phyloP scores from a whole-genome alignment of 1,140 invertebrate genomes.

The Drosophila sp. region DNA sequence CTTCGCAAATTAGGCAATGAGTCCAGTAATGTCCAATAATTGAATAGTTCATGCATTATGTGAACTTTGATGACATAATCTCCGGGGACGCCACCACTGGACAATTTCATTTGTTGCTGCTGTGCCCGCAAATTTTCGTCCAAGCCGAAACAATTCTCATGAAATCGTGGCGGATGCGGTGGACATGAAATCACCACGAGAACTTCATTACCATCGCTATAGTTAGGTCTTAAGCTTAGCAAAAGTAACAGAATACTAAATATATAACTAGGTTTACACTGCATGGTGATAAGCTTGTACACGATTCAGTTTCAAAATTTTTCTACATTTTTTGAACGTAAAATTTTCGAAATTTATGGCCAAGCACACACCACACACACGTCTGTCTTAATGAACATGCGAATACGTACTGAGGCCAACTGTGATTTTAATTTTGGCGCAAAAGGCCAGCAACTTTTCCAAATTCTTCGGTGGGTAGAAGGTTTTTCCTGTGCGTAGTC shows the following conservation, averaged over 20 bases:
- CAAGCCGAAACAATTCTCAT: constrained; percentile 44
- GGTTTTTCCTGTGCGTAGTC: constrained; percentile 5
- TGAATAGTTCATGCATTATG: constrained; percentile 86
- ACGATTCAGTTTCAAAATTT: not conserved
- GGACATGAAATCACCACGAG: constrained; percentile 72
- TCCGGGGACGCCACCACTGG: constrained; percentile 21
- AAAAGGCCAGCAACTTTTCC: constrained; percentile 29
- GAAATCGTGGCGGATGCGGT: constrained; percentile 12
- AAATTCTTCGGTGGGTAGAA: not conserved
- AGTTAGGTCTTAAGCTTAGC: not conserved
- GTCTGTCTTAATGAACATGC: constrained; percentile 55
- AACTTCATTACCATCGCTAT: constrained; percentile 40
- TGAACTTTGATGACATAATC: constrained; percentile 83
- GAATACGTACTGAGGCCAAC: constrained; percentile 63
- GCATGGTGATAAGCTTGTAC: not conserved
- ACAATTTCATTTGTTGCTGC: constrained; percentile 24
- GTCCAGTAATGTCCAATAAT: constrained; percentile 88
- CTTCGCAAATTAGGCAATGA: constrained; percentile 84
- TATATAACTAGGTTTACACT: not conserved
- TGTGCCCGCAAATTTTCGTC: constrained; percentile 53
- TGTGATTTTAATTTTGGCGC: constrained; percentile 70
- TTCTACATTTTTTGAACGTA: not conserved
- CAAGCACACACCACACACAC: constrained; percentile 11
- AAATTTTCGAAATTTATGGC: not conserved
- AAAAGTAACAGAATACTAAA: not conserved